Base-by-base conservation (phyloP, 2,888 invertebrate species). In the Heteropelma amictum region DNA sequence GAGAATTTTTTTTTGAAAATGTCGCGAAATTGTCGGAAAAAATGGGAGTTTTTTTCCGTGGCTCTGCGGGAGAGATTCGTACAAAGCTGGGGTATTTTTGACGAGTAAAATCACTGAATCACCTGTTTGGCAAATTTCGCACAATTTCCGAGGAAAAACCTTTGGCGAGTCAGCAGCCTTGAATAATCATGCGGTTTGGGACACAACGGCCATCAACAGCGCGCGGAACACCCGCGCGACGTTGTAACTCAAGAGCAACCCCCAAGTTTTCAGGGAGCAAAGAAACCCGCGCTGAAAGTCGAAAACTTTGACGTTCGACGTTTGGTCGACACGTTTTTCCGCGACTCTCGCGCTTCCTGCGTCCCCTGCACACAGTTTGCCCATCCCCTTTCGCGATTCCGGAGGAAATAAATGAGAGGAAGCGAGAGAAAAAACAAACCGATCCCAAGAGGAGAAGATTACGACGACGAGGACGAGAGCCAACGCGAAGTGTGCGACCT, bases 301-400 rank as follows among this genome's bases (percentile, higher is more conserved):
- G 54, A 71, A n/a, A 71, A 75, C 61, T 71, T 75, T 60, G 71
- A 30, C 65, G 71, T 75, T 71, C 75, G 71, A 67, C 63, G 71
- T 71, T 74, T 73, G 72, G 64, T 69, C 69, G 73, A 73, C 73
- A 73, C 73, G 73, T 73, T 73, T 73, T 73, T 73, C 73, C 73
- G 63, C 68, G 45, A 73, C 68, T 63, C 58, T 56, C 63, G 35
- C 49, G n/a, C n/a, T n/a, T n/a, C n/a, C n/a, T n/a, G n/a, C n/a
- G n/a, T n/a, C 35, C 63, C 64, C 42, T 51, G 21, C 68, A 35
- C 17, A 38, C 33, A 19, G 3, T 19, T 51, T 51, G 26, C 49
- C 38, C 35, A 51, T 12, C 28, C 30, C 28, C 5, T 28, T 14
- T 26, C 17, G 28, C 38, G 49, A 76, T 61, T 61, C 35, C 56